These are phyloP conservation scores for Dipodomys ordii DNA, from an alignment of 2,113 vertebrate species.

Conservation along the genomic window DNA sequence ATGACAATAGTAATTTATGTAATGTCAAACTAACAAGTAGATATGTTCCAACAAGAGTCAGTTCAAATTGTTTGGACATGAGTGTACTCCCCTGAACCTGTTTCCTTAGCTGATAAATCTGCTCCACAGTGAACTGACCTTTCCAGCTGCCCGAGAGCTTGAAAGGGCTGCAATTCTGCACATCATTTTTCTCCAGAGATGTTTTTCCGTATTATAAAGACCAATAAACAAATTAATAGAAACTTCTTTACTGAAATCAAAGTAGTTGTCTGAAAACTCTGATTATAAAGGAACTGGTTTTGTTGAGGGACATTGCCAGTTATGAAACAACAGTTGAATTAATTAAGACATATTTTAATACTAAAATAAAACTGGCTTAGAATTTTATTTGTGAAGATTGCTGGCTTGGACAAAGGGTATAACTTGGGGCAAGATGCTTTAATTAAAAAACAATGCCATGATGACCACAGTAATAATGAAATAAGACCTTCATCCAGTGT, in stretches of 20 bases:
- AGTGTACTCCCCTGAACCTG: neutral
- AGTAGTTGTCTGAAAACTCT: neutral
- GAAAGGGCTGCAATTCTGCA: neutral
- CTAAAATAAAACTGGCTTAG: slow-evolving; percentile 31
- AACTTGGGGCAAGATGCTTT: neutral
- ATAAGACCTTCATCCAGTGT: neutral
- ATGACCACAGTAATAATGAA: neutral
- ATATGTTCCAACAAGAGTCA: neutral
- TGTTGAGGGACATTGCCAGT: neutral
- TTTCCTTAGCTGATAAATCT: slow-evolving; percentile 18
- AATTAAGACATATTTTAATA: neutral
- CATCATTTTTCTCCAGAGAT: neutral
- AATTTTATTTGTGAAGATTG: neutral
- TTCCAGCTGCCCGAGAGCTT: neutral
- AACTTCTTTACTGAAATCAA: neutral
- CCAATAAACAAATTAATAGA: neutral
- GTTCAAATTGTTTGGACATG: neutral
- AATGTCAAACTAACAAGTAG: neutral
- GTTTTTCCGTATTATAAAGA: neutral
- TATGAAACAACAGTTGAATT: neutral
- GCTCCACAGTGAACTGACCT: neutral
- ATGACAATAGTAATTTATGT: neutral
- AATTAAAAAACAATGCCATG: no score
- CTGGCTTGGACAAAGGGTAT: neutral
- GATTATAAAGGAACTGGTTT: neutral